Percentiles rank a stretch among this genome's conserved stretches.
Conservation (phyloP, 2,797 vertebrate species). For the Microtus agrestis region DNA sequence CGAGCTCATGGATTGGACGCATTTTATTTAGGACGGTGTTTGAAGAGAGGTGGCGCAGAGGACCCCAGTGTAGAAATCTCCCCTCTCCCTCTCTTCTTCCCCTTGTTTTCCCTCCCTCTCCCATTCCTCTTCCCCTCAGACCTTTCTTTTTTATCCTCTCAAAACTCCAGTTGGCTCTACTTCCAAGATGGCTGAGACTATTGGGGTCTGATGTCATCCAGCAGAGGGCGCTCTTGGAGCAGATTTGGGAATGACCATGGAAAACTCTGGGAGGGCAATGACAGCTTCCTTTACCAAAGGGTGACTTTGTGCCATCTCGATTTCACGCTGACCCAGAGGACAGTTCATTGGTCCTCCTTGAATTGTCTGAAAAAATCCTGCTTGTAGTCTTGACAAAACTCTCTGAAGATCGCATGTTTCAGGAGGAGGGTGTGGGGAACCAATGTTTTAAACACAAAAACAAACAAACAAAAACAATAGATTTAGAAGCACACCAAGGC, state of each 20-base stretch:
- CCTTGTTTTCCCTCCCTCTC: neutral
- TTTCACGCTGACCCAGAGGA: neutral
- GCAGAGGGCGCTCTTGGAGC: slow-evolving; percentile 86
- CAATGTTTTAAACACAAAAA: neutral
- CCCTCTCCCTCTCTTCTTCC: neutral
- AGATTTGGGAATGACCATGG: slow-evolving; percentile 54
- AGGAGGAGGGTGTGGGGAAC: neutral
- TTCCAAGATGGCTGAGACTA: slow-evolving; percentile 70
- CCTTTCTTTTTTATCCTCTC: neutral
- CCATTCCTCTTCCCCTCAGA: neutral
- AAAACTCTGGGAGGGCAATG: slow-evolving; percentile 59
- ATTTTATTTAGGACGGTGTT: slow-evolving; percentile 36
- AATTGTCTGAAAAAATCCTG: slow-evolving; percentile 24
- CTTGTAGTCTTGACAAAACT: slow-evolving; percentile 9
- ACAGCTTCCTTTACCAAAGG: neutral
- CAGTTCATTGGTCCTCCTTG: neutral
- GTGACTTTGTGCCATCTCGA: neutral
- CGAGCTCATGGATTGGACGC: neutral
- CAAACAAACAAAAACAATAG: slow-evolving; percentile 2
- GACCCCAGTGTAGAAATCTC: neutral
- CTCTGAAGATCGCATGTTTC: neutral
- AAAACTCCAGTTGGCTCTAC: neutral
- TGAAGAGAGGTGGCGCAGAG: neutral
- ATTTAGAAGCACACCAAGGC: slow-evolving; percentile 7
- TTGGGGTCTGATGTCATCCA: slow-evolving; percentile 42